Conservation (phyloP, 2,888 invertebrate genomes). For the Tachina fera region DNA sequence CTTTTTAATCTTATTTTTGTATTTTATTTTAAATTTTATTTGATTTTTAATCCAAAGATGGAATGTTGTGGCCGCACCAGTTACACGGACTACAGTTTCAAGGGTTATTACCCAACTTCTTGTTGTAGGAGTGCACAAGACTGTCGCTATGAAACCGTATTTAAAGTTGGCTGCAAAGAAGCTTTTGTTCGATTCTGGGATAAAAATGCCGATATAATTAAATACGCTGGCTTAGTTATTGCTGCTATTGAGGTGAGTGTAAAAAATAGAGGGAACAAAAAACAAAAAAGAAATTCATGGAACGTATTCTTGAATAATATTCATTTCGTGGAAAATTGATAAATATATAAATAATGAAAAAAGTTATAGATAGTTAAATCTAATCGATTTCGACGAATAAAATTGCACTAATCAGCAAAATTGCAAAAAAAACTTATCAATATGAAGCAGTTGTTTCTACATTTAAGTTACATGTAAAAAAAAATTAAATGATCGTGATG, state of each 20-base stretch:
- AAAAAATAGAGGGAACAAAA: neutral
- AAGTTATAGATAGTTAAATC: too few relatives aligned
- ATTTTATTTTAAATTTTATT: neutral
- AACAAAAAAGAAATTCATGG: too few relatives aligned
- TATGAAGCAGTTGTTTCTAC: too few relatives aligned
- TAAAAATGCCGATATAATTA: slow-evolving; percentile 84
- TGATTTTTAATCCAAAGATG: slow-evolving; percentile 73
- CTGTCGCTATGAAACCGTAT: slow-evolving; percentile 77
- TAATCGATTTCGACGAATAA: too few relatives aligned
- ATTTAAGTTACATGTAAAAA: too few relatives aligned
- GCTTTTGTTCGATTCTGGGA: slow-evolving; percentile 83
- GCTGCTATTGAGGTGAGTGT: slow-evolving; percentile 87
- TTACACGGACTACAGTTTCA: slow-evolving; percentile 78
- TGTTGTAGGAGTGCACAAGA: slow-evolving; percentile 79
- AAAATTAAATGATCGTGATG: too few relatives aligned
- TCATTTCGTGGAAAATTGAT: too few relatives aligned
- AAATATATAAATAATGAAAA: too few relatives aligned
- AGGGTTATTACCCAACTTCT: slow-evolving; percentile 79
- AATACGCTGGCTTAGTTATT: slow-evolving; percentile 87
- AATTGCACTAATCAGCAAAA: too few relatives aligned
- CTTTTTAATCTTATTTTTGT: neutral
- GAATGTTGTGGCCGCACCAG: slow-evolving; percentile 80
- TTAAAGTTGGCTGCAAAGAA: slow-evolving; percentile 78
- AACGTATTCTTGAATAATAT: too few relatives aligned
- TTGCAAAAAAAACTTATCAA: too few relatives aligned